Conservation (phyloP, 2,888 invertebrate genomes). For the Oxyscelio sp. region DNA sequence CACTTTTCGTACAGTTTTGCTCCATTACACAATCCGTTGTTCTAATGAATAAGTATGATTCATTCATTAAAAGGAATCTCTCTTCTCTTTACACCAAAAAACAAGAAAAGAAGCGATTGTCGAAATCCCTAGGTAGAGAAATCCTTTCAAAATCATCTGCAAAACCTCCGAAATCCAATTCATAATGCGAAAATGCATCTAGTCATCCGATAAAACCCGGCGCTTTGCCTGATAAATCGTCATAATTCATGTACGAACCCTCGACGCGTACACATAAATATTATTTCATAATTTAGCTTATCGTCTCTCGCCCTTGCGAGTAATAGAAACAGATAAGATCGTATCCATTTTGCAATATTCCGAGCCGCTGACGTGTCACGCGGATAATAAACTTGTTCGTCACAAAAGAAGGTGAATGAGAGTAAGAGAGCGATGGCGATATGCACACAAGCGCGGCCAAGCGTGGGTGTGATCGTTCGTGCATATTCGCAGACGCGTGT, state of each 20-base stretch:
- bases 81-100: no score
- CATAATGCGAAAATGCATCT: background rate
- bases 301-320: constrained; percentile 29
- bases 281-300: constrained; percentile 47
- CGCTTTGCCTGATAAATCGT: constrained; percentile 24
- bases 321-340: constrained; percentile 65
- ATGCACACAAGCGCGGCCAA: constrained; percentile 29
- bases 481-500: constrained; percentile 36
- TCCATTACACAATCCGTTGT: no score
- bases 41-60: no score
- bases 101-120: no score
- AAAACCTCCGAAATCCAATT: constrained; percentile 17
- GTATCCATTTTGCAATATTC: constrained; percentile 61
- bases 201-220: background rate
- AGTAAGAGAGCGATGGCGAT: constrained; percentile 1
- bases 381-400: constrained; percentile 63
- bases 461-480: constrained; percentile 34
- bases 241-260: constrained; percentile 27
- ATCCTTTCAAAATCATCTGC: background rate
- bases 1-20: no score
- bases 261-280: constrained; percentile 19
- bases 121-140: no score
- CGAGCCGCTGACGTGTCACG: constrained; percentile 62
- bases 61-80: no score
- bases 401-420: constrained; percentile 53